These are phyloP conservation scores for Meiosimyza platycephala DNA, from an alignment of 2,888 invertebrate genomes.

Conservation along the genomic window DNA sequence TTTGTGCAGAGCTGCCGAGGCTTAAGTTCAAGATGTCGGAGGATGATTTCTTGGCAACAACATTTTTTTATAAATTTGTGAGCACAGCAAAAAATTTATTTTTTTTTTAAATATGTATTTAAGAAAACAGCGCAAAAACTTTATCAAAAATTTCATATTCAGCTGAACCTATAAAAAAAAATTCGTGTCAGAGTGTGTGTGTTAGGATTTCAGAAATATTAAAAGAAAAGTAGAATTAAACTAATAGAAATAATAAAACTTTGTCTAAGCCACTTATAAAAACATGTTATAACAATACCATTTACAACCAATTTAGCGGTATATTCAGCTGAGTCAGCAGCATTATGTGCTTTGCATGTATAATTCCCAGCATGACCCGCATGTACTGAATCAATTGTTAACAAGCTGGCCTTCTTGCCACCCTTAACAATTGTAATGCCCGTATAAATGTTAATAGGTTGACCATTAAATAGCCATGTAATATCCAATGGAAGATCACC, in stretches of 20 bases:
- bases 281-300: slow-evolving; percentile 66
- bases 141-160: neutral
- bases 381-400: slow-evolving; percentile 74
- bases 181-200: neutral
- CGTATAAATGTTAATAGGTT: slow-evolving; percentile 63
- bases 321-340: slow-evolving; percentile 76
- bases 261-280: neutral
- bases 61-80: too few relatives aligned
- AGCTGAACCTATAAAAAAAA: neutral
- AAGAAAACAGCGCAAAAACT: neutral
- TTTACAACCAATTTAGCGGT: slow-evolving; percentile 78
- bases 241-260: slow-evolving; percentile 33
- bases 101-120: neutral
- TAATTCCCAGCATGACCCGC: slow-evolving; percentile 79
- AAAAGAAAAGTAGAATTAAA: neutral
- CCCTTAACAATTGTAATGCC: slow-evolving; percentile 68
- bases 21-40: too few relatives aligned
- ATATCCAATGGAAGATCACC: slow-evolving; percentile 76
- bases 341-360: slow-evolving; percentile 79
- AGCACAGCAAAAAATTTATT: neutral
- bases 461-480: slow-evolving; percentile 70
- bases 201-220: neutral
- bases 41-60: too few relatives aligned
- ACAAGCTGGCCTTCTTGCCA: slow-evolving; percentile 73
- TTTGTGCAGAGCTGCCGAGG: too few relatives aligned